phyloP scores from a whole-genome alignment of 2,888 invertebrate species.

The Agonopterix arenella region DNA sequence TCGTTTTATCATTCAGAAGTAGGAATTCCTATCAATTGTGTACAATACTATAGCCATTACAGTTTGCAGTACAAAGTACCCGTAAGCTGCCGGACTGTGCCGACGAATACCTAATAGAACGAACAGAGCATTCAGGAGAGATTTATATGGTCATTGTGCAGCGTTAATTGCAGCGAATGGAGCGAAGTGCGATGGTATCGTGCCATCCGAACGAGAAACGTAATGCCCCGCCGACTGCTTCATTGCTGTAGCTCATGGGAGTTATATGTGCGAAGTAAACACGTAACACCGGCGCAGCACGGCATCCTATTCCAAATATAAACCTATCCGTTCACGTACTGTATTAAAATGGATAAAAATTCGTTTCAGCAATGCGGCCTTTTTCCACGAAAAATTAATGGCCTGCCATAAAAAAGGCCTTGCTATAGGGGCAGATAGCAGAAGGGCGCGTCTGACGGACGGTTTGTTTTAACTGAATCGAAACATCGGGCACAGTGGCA shows the following conservation, averaged over 20 bases:
- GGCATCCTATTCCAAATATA: constrained; percentile 26
- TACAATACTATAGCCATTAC: constrained; percentile 5
- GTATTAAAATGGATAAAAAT: constrained; percentile 31
- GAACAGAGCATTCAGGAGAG: constrained; percentile 57
- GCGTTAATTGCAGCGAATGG: constrained; percentile 70
- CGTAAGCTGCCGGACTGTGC: constrained; percentile 31
- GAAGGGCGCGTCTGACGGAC: constrained; percentile 32
- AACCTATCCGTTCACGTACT: constrained; percentile 24
- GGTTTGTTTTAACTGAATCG: constrained; percentile 34
- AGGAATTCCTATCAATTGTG: constrained; percentile 6
- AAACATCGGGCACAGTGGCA: constrained; percentile 38
- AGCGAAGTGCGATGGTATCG: constrained; percentile 66
- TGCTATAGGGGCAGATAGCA: constrained; percentile 30
- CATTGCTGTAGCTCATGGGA: constrained; percentile 32
- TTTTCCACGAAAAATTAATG: constrained; percentile 29
- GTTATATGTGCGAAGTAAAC: constrained; percentile 35
- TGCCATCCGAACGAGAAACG: constrained; percentile 57
- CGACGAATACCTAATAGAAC: constrained; percentile 43
- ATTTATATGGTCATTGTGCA: constrained; percentile 73
- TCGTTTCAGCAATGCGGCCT: constrained; percentile 22
- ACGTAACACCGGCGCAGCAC: constrained; percentile 19
- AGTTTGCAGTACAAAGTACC: constrained; percentile 14
- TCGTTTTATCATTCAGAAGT: constrained; percentile 22
- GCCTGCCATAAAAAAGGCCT: constrained; percentile 27
- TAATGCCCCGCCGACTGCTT: constrained; percentile 38